phyloP scores from a whole-genome alignment of 2,888 invertebrate genomes.

The Branchipolynoe longqiensis region DNA sequence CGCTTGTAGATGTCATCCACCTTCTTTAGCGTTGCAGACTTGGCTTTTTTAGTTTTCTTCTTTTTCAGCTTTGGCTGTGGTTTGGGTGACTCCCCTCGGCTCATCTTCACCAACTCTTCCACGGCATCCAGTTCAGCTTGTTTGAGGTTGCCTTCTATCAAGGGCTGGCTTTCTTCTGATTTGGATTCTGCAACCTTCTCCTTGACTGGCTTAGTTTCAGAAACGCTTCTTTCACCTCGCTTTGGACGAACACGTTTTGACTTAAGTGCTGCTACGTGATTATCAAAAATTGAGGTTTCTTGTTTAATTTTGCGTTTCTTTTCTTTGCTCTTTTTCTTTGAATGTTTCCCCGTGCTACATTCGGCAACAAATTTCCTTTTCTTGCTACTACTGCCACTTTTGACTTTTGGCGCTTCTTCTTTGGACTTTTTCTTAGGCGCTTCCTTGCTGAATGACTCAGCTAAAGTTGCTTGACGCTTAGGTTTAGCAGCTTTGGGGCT shows the following conservation, averaged over 20 bases:
- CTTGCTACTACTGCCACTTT: background rate
- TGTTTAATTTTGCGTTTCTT: background rate
- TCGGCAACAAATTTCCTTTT: background rate
- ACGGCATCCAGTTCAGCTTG: conserved; percentile 12
- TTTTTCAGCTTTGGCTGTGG: background rate
- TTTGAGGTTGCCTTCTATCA: background rate
- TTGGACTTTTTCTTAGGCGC: conserved; percentile 1
- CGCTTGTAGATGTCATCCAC: conserved; percentile 41
- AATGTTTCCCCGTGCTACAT: background rate
- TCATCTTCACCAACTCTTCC: conserved; percentile 11
- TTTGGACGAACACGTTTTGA: background rate
- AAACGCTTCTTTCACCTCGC: background rate
- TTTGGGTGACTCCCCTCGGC: background rate
- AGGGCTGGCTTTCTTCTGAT: background rate
- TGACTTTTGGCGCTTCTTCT: background rate
- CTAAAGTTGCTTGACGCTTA: background rate
- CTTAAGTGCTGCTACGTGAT: conserved; percentile 2
- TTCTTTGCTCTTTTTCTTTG: background rate
- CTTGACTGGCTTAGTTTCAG: background rate
- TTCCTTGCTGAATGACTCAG: background rate
- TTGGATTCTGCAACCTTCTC: too few relatives aligned
- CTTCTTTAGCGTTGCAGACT: background rate
- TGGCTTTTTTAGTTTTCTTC: background rate
- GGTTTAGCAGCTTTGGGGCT: background rate
- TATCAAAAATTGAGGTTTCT: background rate